Conservation (phyloP, 2,113 vertebrate species). For the Capreolus pygargus region DNA sequence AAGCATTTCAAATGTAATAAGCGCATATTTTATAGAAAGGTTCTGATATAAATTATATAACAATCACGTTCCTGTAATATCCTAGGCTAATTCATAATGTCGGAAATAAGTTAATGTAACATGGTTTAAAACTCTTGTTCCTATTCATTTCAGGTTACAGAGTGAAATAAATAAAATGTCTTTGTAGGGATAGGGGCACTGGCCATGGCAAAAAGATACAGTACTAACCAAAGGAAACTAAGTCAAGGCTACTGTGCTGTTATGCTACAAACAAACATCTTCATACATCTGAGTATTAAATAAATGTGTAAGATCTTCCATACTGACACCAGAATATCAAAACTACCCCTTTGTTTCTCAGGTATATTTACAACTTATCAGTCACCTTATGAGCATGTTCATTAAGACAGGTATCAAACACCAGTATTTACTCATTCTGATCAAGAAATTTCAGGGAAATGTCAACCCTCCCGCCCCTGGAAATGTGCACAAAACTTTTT, state of each 20-base stretch:
- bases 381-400: slow-evolving; percentile 83
- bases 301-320: slow-evolving; percentile 85
- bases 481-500: slow-evolving; percentile 86
- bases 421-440: slow-evolving; percentile 83
- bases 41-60: slow-evolving; percentile 84
- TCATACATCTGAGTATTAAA: slow-evolving; percentile 80
- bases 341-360: slow-evolving; percentile 85
- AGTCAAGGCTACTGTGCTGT: slow-evolving; percentile 79
- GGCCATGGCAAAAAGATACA: slow-evolving; percentile 79
- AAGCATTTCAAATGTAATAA: slow-evolving; percentile 87
- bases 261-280: slow-evolving; percentile 81
- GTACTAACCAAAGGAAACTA: slow-evolving; percentile 81
- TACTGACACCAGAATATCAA: slow-evolving; percentile 86
- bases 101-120: slow-evolving; percentile 86
- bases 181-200: slow-evolving; percentile 77
- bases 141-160: slow-evolving; percentile 77
- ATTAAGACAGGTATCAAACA: slow-evolving; percentile 84
- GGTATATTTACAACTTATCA: slow-evolving; percentile 85
- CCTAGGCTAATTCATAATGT: slow-evolving; percentile 82
- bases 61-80: slow-evolving; percentile 84
- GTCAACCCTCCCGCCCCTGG: slow-evolving; percentile 83
- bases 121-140: slow-evolving; percentile 81
- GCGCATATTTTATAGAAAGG: slow-evolving; percentile 85
- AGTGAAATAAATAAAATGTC: slow-evolving; percentile 81
- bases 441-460: slow-evolving; percentile 86